Evolutionary conservation across 2,797 vertebrate genomes (phyloP).

Genomic region (Pangasius djambal): DNA sequence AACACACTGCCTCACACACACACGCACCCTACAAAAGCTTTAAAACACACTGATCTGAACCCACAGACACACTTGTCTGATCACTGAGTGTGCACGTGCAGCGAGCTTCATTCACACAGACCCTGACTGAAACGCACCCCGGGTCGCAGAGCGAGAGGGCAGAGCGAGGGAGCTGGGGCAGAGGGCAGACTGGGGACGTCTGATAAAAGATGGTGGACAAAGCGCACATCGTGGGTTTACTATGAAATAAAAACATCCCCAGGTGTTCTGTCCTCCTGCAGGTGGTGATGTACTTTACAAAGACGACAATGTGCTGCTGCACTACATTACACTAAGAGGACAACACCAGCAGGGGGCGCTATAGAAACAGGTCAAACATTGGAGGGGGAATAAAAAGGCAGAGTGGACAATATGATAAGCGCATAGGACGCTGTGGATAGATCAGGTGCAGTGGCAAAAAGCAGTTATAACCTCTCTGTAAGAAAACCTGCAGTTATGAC

Average conservation of each 20-base stretch:
- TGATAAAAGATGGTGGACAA: not conserved
- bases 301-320: not conserved
- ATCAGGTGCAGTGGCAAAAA: not conserved
- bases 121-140: slow-evolving; percentile 23
- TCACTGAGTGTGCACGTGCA: slow-evolving; percentile 30
- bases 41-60: slow-evolving; percentile 36
- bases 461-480: not conserved
- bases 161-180: not conserved
- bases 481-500: not conserved
- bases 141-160: not conserved
- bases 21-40: not conserved
- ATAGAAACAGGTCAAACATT: not conserved
- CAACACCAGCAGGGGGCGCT: not conserved
- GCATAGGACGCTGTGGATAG: not conserved
- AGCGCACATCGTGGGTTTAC: not conserved
- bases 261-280: slow-evolving; percentile 8
- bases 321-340: not conserved
- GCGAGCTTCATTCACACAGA: slow-evolving; percentile 23
- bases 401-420: too few species aligned
- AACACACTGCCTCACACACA: slow-evolving; percentile 6
- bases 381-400: not conserved
- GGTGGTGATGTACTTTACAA: not conserved
- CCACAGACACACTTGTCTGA: slow-evolving; percentile 34
- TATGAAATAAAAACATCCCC: not conserved
- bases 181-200: not conserved